A percentile compares a stretch with the other conserved stretches of the same genome.
phyloP scores from a whole-genome alignment of 2,113 vertebrate species.

The Edolisoma coerulescens region DNA sequence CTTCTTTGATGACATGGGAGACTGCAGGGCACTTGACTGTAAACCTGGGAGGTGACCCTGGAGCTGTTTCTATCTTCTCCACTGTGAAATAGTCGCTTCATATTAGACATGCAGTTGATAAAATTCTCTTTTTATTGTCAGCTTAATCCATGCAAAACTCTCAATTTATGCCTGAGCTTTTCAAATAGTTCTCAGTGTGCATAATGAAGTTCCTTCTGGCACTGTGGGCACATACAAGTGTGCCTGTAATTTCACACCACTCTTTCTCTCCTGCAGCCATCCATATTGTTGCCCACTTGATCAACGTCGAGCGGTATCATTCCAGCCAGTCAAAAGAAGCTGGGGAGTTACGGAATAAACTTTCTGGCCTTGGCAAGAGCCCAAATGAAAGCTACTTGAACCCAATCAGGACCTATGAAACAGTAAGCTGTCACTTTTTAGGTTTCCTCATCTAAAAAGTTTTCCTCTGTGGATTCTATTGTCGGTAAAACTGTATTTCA shows the following conservation, averaged over 20 bases:
- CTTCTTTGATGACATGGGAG: not conserved
- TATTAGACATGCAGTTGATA: not conserved
- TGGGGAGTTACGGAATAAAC: conserved; percentile 57
- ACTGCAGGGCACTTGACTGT: not conserved
- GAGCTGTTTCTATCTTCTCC: not conserved
- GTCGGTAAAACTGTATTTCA: conserved; percentile 24
- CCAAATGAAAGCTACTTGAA: conserved; percentile 80
- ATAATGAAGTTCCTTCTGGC: not conserved
- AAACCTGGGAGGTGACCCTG: not conserved
- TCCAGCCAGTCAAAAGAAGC: conserved; percentile 60
- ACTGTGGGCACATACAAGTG: not conserved
- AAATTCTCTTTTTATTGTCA: not conserved
- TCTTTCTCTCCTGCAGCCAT: conserved; percentile 57
- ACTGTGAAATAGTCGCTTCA: not conserved
- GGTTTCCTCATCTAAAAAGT: conserved; percentile 7
- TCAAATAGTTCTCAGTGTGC: not conserved
- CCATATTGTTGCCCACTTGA: conserved; percentile 73
- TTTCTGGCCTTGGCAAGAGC: conserved; percentile 71
- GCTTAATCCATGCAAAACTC: not conserved
- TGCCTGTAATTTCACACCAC: not conserved
- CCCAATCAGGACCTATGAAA: conserved; percentile 73
- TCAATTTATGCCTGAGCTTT: not conserved
- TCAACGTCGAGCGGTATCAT: conserved; percentile 75
- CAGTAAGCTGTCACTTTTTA: conserved; percentile 58
- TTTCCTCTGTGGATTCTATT: not conserved